These are phyloP conservation scores for Anoncus sp. DNA, from an alignment of 2,888 invertebrate species.

Conservation along the genomic window DNA sequence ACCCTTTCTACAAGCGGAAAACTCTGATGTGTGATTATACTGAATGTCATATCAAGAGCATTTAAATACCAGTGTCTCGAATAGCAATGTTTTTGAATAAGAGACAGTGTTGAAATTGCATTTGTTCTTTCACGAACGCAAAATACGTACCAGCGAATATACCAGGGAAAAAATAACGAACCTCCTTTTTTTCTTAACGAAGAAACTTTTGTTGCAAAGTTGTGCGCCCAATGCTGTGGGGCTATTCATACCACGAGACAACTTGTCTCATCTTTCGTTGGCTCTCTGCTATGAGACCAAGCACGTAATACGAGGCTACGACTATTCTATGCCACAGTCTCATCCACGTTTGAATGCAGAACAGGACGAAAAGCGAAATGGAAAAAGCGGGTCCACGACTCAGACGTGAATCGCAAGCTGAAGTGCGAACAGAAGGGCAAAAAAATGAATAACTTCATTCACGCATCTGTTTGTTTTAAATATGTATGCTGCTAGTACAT, in stretches of 20 bases:
- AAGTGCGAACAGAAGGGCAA: conserved; percentile 7
- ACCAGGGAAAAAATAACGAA: conserved; percentile 56
- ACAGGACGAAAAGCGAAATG: conserved; percentile 64
- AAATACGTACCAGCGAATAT: conserved; percentile 1
- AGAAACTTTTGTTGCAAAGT: conserved; percentile 63
- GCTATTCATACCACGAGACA: conserved; percentile 65
- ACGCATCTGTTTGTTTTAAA: conserved; percentile 62
- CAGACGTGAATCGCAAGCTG: conserved; percentile 18
- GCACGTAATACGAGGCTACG: conserved; percentile 34
- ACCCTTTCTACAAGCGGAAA: background rate
- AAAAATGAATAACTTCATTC: conserved; percentile 55
- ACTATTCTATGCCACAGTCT: conserved; percentile 20
- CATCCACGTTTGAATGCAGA: conserved; percentile 74
- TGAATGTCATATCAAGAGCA: background rate
- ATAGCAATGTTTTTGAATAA: conserved; percentile 11
- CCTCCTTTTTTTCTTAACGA: conserved; percentile 55
- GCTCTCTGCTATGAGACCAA: conserved; percentile 21
- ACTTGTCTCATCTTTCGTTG: conserved; percentile 34
- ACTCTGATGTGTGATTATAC: conserved; percentile 6
- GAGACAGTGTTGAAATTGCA: conserved; percentile 8
- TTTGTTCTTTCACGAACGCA: background rate
- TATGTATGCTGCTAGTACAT: conserved; percentile 44
- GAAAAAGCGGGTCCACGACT: conserved; percentile 24
- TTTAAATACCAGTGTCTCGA: background rate
- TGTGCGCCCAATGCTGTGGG: conserved; percentile 39